Percentiles rank a stretch among this genome's conserved stretches.
phyloP scores from a whole-genome alignment of 2,888 invertebrate genomes.

The Herminia tarsipennalis region DNA sequence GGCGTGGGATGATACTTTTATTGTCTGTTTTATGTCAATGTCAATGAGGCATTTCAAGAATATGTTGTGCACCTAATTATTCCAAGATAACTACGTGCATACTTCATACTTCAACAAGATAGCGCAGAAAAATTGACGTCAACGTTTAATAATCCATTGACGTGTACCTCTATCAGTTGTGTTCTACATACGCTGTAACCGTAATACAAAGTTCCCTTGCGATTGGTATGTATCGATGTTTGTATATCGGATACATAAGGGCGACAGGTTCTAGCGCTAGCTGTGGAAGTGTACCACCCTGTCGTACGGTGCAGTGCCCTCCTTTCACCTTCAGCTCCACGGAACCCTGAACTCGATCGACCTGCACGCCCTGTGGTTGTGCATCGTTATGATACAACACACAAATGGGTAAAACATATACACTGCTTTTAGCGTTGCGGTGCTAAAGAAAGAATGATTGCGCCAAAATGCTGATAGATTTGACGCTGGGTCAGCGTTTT shows the following conservation, averaged over 20 bases:
- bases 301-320: slow-evolving; percentile 62
- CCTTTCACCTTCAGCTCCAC: slow-evolving; percentile 62
- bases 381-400: slow-evolving; percentile 14
- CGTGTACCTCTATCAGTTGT: neutral
- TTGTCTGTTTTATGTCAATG: no score
- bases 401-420: no score
- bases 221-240: slow-evolving; percentile 25
- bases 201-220: neutral
- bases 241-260: slow-evolving; percentile 30
- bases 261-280: slow-evolving; percentile 31
- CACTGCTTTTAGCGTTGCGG: neutral
- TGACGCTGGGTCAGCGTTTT: no score
- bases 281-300: slow-evolving; percentile 36
- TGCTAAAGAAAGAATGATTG: no score
- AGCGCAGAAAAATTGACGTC: no score
- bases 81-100: no score
- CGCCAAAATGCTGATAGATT: no score
- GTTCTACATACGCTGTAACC: slow-evolving; percentile 1
- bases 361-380: slow-evolving; percentile 33
- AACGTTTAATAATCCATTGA: no score
- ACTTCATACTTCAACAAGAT: no score
- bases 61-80: no score
- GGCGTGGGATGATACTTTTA: no score
- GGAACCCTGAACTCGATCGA: slow-evolving; percentile 58
- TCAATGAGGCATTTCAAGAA: no score